Evolutionary conservation across 2,113 vertebrate genomes (phyloP).

Genomic region (Mesitornis unicolor): DNA sequence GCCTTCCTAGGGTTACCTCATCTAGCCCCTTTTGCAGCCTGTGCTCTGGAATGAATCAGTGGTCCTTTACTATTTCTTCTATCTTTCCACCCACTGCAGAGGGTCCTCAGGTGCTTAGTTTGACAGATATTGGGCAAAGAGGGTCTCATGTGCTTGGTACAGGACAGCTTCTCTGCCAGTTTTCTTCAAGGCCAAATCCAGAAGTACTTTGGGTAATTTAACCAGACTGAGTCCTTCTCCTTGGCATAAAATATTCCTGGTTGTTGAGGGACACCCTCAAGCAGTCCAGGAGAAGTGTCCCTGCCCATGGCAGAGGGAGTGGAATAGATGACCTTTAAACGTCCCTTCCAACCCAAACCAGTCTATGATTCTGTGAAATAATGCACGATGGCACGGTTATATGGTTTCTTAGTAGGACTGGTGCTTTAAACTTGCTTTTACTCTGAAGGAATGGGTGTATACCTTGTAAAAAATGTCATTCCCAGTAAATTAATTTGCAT

Average conservation of each 20-base stretch:
- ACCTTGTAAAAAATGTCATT: background rate
- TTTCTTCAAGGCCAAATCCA: background rate
- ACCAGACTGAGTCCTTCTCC: background rate
- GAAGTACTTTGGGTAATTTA: background rate
- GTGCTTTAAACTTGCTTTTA: background rate
- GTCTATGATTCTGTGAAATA: background rate
- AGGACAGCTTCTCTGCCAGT: background rate
- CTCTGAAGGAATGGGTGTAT: background rate
- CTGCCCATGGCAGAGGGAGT: background rate
- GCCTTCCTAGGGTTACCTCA: background rate
- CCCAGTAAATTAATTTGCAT: background rate
- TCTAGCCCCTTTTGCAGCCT: background rate
- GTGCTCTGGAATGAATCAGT: background rate
- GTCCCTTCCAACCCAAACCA: background rate
- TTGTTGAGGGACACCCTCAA: background rate
- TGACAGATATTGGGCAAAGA: background rate
- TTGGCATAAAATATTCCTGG: background rate
- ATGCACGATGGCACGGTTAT: accelerated
- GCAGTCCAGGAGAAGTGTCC: background rate
- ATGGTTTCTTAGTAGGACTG: background rate
- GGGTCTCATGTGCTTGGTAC: accelerated
- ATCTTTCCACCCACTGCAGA: background rate
- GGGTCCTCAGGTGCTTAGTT: background rate
- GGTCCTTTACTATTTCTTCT: background rate
- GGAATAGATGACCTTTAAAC: background rate